Evolutionary conservation across 2,888 invertebrate species (phyloP), one percentile per base, ranked within the genome.

Genomic region (Drosophila kuntzei): DNA sequence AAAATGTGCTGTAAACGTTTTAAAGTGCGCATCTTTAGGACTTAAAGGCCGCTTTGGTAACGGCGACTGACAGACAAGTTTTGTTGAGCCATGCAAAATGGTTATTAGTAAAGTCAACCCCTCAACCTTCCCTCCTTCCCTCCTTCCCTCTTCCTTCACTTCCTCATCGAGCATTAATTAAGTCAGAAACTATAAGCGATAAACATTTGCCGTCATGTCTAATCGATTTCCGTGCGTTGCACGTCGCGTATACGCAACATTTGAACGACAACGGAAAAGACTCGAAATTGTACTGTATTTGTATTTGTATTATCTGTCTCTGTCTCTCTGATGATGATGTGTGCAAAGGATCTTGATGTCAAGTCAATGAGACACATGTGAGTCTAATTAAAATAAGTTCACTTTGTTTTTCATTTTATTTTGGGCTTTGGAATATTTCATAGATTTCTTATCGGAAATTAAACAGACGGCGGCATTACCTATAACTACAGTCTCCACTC

Each of bases 151-250:
- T 22, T 16, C 4, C 29, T 3, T 20, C 22, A 16, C 46, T 14
- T 11, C 8, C 29, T 2, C 34, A 12, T 11, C 27, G 36, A 39
- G 59, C 63, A 61, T 79, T 79, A 79, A 79, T 78, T 78, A 77
- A 78, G 77, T 41, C 41, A 47, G 22, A 71, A 79, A 85, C 82
- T 79, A 77, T 68, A 66, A 77, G 59, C 82, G 70, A 79, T 85
- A 74, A 82, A 64, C 71, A 70, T 76, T 76, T 51, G 53, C 59
- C 62, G 44, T 71, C 74, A 69, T 72, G 76, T 71, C 80, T 61
- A 85, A 83, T 85, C 82, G 82, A 83, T 85, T 85, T 85, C 82
- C 85, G 75, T 60, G 37, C 58, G 71, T 58, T 67, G 46, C 63
- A 70, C 63, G 63, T 43, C 60, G 71, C 83, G 82, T 82, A 82